Evolutionary conservation across 2,888 invertebrate genomes (phyloP), one percentile per base, ranked within the genome.

Genomic region (Oegoconia quadripuncta): DNA sequence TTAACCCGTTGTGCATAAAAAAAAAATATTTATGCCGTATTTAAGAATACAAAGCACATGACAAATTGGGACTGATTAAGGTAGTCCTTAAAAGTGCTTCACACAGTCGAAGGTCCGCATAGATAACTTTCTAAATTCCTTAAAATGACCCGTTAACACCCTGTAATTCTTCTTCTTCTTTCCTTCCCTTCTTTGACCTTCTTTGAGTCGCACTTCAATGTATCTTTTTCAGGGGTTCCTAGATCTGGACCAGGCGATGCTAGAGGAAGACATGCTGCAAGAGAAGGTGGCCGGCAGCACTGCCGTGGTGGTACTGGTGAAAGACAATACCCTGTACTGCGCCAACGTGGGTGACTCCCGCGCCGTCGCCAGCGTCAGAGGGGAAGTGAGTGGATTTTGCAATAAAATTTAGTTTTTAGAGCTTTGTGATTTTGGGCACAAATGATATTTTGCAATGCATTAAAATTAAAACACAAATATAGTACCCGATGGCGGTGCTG

Each of bases 311-410:
- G 92, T 95, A 35, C 84, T 97, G 14, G 88, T 97, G 34, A 97
- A 97, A 83, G 92, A 96, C 59, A 92, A 93, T 67, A 91, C 91
- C 48, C 84, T 99, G 27, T 98, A 94, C 74, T 98, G 98, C 88
- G 98, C 96, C 39, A 99, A 99, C 75, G 97, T 97, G 7, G 99
- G 99, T 0, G 99, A 99, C 71, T 98, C 98, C 1, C 90, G 99
- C 48, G 97, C 98, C 1, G 92, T 99, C 16, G 97, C 96, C 14
- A 94, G 96, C 69, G 91, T 97, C 0, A 89, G 91, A 48, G 98
- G 98, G 16, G 86, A 88, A 59, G 93, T 92, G 45, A 82, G 88
- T 65, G 48, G 15, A 33, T 9, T 17, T 14, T 23, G 16, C 17
- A 39, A n/a, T 13, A 8, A 2, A 7, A 3, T 22, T 9, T 5